Evolutionary conservation across 2,113 vertebrate species (phyloP).

Genomic region (Sphyrna mokarran): DNA sequence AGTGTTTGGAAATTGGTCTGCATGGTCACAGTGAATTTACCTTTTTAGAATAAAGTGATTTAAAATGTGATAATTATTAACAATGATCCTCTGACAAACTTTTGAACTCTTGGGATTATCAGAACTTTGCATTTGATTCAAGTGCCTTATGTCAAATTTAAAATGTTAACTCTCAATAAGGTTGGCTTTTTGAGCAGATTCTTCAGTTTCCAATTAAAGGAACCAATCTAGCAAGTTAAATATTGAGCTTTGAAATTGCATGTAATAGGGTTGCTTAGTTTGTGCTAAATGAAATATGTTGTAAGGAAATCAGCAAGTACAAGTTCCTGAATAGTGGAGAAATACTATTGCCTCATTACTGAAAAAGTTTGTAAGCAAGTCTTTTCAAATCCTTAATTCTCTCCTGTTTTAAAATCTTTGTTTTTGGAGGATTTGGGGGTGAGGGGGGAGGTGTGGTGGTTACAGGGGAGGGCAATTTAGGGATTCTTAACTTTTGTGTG

Average conservation of each 20-base stretch:
- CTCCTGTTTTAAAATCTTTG: background rate
- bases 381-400: background rate
- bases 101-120: background rate
- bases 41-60: background rate
- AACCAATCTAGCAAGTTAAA: background rate
- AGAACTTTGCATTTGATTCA: background rate
- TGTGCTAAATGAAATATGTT: background rate
- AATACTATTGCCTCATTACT: background rate
- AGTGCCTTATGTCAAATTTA: background rate
- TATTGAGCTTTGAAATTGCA: background rate
- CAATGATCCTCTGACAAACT: background rate
- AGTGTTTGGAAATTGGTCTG: constrained; percentile 8
- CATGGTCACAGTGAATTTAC: background rate
- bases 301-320: too few species aligned
- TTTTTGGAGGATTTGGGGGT: background rate
- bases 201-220: background rate
- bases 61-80: background rate
- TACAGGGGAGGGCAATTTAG: background rate
- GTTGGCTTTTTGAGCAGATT: background rate
- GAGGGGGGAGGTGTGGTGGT: too few species aligned
- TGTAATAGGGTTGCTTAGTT: background rate
- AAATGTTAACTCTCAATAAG: background rate
- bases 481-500: background rate
- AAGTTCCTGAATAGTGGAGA: background rate
- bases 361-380: background rate